Conservation (phyloP, 1,140 invertebrate genomes). For the Holcopasites calliopsidis region DNA sequence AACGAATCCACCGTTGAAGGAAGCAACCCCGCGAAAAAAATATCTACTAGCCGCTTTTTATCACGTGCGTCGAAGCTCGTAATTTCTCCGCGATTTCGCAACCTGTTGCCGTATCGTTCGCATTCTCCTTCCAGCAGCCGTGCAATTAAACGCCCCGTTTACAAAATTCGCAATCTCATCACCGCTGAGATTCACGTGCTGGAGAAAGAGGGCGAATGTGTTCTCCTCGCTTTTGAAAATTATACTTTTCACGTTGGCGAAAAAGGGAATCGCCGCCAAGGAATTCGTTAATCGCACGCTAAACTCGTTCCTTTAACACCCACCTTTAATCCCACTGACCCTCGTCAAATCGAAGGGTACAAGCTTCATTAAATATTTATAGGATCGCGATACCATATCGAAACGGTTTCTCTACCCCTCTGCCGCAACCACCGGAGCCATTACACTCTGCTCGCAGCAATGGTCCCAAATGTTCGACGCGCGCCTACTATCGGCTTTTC, state of each 20-base stretch:
- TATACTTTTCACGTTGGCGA: not conserved
- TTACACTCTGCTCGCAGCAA: not conserved
- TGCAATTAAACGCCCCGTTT: no score
- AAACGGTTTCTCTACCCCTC: slow-evolving; percentile 17
- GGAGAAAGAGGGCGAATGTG: no score
- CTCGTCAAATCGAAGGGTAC: slow-evolving; percentile 55
- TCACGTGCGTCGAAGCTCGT: not conserved
- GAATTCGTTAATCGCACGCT: slow-evolving; percentile 23
- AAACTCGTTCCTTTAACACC: slow-evolving; percentile 42
- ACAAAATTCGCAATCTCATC: no score
- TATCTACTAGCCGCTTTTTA: not conserved
- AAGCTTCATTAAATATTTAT: slow-evolving; percentile 58
- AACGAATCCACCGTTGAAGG: slow-evolving; percentile 1
- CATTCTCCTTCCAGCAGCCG: not conserved
- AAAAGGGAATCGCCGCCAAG: no score
- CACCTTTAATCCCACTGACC: slow-evolving; percentile 54
- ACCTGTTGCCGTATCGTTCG: slow-evolving; percentile 27
- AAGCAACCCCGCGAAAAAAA: not conserved
- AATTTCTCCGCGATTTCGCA: not conserved
- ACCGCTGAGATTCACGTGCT: no score
- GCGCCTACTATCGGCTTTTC: no score
- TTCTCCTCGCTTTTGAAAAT: no score
- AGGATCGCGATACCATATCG: slow-evolving; percentile 50
- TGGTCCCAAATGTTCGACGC: not conserved
- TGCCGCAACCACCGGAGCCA: not conserved